A percentile compares a stretch with the other conserved stretches of the same genome.
phyloP scores from a whole-genome alignment of 2,113 vertebrate species.

The Platysternon megacephalum region DNA sequence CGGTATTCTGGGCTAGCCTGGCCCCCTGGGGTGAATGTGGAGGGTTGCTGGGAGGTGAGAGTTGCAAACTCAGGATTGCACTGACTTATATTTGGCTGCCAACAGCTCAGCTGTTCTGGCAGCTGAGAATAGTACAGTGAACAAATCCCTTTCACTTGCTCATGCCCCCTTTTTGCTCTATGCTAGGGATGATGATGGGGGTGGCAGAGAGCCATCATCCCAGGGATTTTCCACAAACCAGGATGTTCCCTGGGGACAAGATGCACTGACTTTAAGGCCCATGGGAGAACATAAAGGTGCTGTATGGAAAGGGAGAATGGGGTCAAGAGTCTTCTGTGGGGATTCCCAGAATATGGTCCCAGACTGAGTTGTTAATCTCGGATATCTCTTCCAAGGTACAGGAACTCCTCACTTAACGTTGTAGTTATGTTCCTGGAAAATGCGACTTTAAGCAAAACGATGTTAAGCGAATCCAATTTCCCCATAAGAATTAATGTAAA shows the following conservation, averaged over 20 bases:
- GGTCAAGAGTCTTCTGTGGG: neutral
- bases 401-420: no score
- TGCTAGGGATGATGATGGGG: neutral
- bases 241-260: neutral
- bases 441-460: no score
- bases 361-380: neutral
- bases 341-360: neutral
- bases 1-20: neutral
- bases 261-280: neutral
- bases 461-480: no score
- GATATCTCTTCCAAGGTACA: neutral
- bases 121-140: neutral
- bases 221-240: neutral
- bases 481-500: no score
- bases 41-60: accelerated
- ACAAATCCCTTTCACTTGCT: neutral
- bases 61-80: accelerated
- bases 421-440: no score
- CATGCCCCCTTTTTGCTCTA: accelerated
- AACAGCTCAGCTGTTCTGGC: neutral
- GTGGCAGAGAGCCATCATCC: neutral
- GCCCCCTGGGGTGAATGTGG: neutral
- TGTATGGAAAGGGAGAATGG: neutral
- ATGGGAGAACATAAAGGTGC: neutral
- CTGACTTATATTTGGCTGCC: neutral